phyloP scores from a whole-genome alignment of 2,113 vertebrate species.

The Brachyistius frenatus region DNA sequence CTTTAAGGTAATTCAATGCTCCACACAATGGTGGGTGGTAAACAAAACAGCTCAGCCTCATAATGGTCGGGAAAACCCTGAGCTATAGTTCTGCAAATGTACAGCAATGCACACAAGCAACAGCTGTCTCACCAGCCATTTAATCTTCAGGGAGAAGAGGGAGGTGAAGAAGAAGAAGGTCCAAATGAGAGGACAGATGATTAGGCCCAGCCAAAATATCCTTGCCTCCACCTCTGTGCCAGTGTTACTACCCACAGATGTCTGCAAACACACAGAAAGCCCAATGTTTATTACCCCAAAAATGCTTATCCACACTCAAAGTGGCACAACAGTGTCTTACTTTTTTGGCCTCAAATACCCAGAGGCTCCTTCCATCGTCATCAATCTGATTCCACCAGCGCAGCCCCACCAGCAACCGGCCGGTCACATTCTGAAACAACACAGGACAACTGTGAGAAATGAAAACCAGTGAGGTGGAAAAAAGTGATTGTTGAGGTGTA shows the following conservation, averaged over 20 bases:
- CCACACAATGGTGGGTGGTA: no score
- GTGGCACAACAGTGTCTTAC: conserved; percentile 62
- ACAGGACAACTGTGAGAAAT: not conserved
- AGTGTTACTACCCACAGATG: conserved; percentile 17
- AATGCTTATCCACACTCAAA: not conserved
- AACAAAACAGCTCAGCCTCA: no score
- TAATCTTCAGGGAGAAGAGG: conserved; percentile 80
- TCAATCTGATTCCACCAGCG: conserved; percentile 94
- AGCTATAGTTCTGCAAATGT: not conserved
- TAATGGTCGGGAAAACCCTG: not conserved
- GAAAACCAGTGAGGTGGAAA: not conserved
- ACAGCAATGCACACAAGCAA: not conserved
- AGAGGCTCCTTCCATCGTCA: conserved; percentile 91
- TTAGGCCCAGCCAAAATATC: conserved; percentile 90
- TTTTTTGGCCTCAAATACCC: conserved; percentile 92
- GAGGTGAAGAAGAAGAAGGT: conserved; percentile 69
- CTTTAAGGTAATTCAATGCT: no score
- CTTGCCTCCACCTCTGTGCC: conserved; percentile 88
- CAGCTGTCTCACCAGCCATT: conserved; percentile 65
- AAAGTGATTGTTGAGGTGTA: not conserved
- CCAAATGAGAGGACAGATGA: conserved; percentile 80
- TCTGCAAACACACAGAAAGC: conserved; percentile 16
- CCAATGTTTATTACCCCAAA: not conserved
- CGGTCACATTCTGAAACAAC: conserved; percentile 87
- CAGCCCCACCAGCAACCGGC: conserved; percentile 89